These are phyloP conservation scores for Himalopsyche kuldschensis DNA, from an alignment of 2,888 invertebrate species.

Conservation along the genomic window DNA sequence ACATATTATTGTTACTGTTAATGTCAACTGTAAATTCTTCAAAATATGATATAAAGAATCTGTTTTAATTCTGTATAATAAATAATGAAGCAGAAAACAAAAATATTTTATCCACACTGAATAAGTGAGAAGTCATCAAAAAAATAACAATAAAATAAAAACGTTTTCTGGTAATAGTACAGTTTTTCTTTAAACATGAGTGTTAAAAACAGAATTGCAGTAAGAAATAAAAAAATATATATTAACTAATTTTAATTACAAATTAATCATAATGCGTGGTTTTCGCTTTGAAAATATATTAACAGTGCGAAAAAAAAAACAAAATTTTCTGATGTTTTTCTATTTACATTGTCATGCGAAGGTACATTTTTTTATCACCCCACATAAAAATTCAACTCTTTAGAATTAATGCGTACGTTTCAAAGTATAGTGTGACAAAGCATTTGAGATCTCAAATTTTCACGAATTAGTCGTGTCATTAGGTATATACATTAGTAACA, in stretches of 20 bases:
- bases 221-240: neutral
- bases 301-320: neutral
- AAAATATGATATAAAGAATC: too few species aligned
- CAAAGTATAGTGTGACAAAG: constrained; percentile 19
- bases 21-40: too few species aligned
- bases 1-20: too few species aligned
- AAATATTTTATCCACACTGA: neutral
- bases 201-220: too few species aligned
- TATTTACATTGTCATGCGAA: constrained; percentile 19
- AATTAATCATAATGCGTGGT: neutral
- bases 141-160: neutral
- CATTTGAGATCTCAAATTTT: constrained; percentile 28
- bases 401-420: constrained; percentile 2
- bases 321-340: neutral
- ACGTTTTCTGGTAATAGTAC: neutral
- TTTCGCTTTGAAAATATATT: neutral
- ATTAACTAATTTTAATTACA: neutral
- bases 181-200: neutral
- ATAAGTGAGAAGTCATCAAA: neutral
- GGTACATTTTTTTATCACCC: constrained; percentile 31
- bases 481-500: neutral
- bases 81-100: neutral
- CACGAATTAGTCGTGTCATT: neutral
- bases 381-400: neutral
- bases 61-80: too few species aligned